These are phyloP conservation scores for Panonychus citri DNA, from an alignment of 1,140 invertebrate species.

Conservation along the genomic window DNA sequence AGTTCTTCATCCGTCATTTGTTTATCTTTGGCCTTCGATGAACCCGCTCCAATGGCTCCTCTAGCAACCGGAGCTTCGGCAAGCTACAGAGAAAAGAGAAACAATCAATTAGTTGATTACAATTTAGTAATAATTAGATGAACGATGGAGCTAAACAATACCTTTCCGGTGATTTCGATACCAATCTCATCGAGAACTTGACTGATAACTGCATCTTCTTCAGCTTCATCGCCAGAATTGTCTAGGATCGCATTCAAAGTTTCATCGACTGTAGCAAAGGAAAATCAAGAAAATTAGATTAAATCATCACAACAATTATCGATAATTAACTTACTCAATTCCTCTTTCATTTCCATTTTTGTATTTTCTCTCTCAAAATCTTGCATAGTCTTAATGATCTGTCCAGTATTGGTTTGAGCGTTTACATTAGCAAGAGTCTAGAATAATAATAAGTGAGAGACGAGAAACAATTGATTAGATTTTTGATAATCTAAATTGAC, in stretches of 20 bases:
- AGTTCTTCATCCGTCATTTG: slow-evolving; percentile 43
- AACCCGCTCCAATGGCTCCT: slow-evolving; percentile 33
- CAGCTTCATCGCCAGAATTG: slow-evolving; percentile 71
- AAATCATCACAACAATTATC: not conserved
- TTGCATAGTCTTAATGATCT: slow-evolving; percentile 51
- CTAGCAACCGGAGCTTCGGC: slow-evolving; percentile 33
- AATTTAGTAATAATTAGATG: slow-evolving; percentile 20
- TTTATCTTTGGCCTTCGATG: slow-evolving; percentile 18
- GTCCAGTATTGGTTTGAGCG: slow-evolving; percentile 57
- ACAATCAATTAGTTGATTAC: not conserved
- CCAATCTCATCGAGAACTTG: slow-evolving; percentile 84
- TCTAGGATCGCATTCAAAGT: slow-evolving; percentile 44
- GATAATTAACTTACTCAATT: slow-evolving; percentile 42
- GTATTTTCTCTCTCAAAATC: slow-evolving; percentile 55
- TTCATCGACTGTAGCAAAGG: slow-evolving; percentile 44
- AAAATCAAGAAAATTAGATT: not conserved
- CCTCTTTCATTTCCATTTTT: slow-evolving; percentile 81
- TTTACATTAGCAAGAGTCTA: slow-evolving; percentile 64
- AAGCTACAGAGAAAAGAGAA: slow-evolving; percentile 19
- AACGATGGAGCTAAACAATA: no score
- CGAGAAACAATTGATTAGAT: not conserved
- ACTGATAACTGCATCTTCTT: slow-evolving; percentile 56
- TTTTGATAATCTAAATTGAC: slow-evolving; percentile 3
- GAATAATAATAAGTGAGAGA: no score
- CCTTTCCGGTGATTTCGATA: slow-evolving; percentile 73